Base-by-base conservation (phyloP, 2,797 vertebrate species). In the Catostomus latipinnis region DNA sequence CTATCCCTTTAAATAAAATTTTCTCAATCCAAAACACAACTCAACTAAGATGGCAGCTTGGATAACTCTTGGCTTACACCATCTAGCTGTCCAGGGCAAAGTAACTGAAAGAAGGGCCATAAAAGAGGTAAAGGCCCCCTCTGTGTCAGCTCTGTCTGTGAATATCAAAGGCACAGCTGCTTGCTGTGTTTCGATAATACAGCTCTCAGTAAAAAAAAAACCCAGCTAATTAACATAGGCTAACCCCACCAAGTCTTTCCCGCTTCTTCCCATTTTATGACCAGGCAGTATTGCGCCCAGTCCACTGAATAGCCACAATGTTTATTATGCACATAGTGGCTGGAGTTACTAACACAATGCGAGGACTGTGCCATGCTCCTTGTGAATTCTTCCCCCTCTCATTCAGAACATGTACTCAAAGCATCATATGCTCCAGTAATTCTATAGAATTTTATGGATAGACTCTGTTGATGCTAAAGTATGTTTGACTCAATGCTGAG, bases 131-230 rank as follows among this genome's bases (percentile, higher is more conserved):
- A 85, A 84, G 82, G 76, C 87, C 84, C 83, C 77, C 62, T 75
- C 88, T 91, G 87, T 75, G 87, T 84, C 75, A 50, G 56, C 87
- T 87, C 89, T 89, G 90, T 93, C 93, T 93, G 88, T 93, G 93
- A 93, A 91, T 96, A 94, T 96, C 93, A 97, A 96, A 97, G 94
- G 93, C 96, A 94, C 95, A 94, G 96, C 94, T 94, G 95, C 96
- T 95, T 92, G 93, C 88, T 89, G 89, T 94, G 94, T 96, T 96
- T 96, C 95, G 91, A 94, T 96, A 95, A 95, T 93, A 93, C 90
- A 88, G 90, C 91, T 89, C 91, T 89, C 89, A 87, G 88, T 94
- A 93, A 94, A 93, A 96, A 3, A 34, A 34, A 34, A 3, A 3
- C 1, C 22, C 93, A 94, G 93, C 95, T 95, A 94, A 96, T 96